Evolutionary conservation across 2,888 invertebrate genomes (phyloP).

Genomic region (Drosophila prostipennis): DNA sequence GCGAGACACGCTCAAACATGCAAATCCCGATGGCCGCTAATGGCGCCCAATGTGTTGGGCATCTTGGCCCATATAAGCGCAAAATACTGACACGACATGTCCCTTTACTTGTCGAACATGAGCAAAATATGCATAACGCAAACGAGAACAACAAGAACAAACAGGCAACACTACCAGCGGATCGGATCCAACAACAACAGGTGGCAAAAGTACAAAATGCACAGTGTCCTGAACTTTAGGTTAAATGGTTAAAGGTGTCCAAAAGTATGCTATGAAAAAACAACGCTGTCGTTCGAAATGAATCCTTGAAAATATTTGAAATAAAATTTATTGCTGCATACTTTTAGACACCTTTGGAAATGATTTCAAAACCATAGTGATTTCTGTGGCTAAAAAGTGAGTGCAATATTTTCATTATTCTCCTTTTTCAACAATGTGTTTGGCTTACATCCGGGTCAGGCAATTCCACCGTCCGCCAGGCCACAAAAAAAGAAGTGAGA

Average conservation of each 20-base stretch:
- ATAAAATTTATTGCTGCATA: no score
- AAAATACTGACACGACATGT: slow-evolving; percentile 63
- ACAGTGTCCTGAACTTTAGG: slow-evolving; percentile 16
- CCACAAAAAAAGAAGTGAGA: slow-evolving; percentile 8
- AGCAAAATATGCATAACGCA: slow-evolving; percentile 50
- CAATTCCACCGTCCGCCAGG: slow-evolving; percentile 15
- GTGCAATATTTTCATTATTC: no score
- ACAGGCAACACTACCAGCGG: not conserved
- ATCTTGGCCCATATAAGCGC: slow-evolving; percentile 39
- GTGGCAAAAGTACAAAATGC: slow-evolving; percentile 48
- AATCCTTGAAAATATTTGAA: no score
- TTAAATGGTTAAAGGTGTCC: no score
- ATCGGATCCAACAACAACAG: slow-evolving; percentile 47
- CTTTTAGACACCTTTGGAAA: no score
- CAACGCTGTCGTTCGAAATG: no score
- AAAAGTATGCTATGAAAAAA: no score
- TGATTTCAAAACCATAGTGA: no score
- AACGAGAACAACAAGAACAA: slow-evolving; percentile 25
- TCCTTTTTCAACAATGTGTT: slow-evolving; percentile 8
- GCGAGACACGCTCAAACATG: slow-evolving; percentile 27
- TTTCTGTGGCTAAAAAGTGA: not conserved
- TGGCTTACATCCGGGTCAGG: slow-evolving; percentile 29
- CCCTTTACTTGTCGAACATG: slow-evolving; percentile 73
- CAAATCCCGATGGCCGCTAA: slow-evolving; percentile 44
- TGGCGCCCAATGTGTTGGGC: slow-evolving; percentile 41